phyloP scores from a whole-genome alignment of 2,888 invertebrate species.

The Eristalinus aeneus region DNA sequence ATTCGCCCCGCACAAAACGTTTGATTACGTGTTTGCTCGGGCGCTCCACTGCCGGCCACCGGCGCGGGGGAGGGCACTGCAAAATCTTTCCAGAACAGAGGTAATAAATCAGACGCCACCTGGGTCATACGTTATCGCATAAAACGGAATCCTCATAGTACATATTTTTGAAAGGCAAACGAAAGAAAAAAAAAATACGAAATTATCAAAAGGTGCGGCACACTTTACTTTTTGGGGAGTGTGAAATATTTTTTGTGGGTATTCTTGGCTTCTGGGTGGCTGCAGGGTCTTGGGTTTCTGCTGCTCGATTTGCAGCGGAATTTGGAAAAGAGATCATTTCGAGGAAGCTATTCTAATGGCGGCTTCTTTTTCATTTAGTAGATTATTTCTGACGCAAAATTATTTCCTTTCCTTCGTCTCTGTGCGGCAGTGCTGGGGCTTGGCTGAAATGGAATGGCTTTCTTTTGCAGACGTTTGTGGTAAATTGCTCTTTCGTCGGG shows the following conservation, averaged over 20 bases:
- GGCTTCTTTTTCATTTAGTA: slow-evolving; percentile 2
- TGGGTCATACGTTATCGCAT: slow-evolving; percentile 25
- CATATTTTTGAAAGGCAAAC: not conserved
- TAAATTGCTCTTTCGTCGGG: not conserved
- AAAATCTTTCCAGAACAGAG: slow-evolving; percentile 17
- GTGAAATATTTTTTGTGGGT: not conserved
- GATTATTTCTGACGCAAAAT: not conserved
- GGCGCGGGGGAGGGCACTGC: not conserved
- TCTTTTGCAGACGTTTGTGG: not conserved
- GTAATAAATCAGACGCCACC: slow-evolving; percentile 42
- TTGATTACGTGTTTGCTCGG: not conserved
- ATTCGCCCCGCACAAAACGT: not conserved
- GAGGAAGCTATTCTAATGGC: slow-evolving; percentile 9
- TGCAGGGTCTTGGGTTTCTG: not conserved
- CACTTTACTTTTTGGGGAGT: not conserved
- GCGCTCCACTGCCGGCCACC: too few species aligned
- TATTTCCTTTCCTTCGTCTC: not conserved
- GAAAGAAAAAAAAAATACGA: not conserved
- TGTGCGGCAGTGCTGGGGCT: not conserved
- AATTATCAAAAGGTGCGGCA: not conserved
- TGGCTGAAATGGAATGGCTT: not conserved
- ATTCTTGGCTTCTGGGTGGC: not conserved
- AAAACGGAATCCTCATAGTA: slow-evolving; percentile 3
- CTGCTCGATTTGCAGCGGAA: not conserved
- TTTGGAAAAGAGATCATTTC: not conserved